Evolutionary conservation across 2,113 vertebrate genomes (phyloP), one percentile per base, ranked within the genome.

Genomic region (Campylomormyrus tamandua): DNA sequence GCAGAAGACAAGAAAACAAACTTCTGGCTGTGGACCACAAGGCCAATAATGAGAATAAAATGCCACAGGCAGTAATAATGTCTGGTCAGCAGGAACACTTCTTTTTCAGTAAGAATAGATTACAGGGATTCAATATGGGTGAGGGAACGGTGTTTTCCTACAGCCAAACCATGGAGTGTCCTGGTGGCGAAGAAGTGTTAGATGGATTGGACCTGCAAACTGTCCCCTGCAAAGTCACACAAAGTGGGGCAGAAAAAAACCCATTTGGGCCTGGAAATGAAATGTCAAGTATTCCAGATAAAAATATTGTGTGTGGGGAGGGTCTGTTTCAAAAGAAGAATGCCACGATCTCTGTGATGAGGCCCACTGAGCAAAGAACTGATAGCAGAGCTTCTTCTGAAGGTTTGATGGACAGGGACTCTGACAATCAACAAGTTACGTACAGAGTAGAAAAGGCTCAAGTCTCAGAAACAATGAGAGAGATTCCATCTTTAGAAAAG

Each of bases 51-150:
- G 88, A 91, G 21, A 83, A 85, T 70, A 89, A 86, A 70, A 46
- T 92, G 90, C 70, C 39, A 1, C 91, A 89, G 89, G 90, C 86
- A 0, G 49, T 3, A 19, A 91, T 90, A 83, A 90, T 83, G 10
- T 94, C 93, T 58, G 94, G 94, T 17, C 77, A 74, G 56, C 77
- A 80, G 11, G 87, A 91, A 80, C 91, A 91, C 39, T 94, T 93
- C 93, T 77, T 90, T 1, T 90, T 93, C 42, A 95, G 93, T 91
- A 95, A 95, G 90, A 93, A 91, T 87, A 94, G 94, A 92, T 95
- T 95, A 42, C 94, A 94, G 89, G 96, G 95, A 91, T 89, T 96
- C 88, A 95, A 96, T 91, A 88, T 96, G 83, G 95, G 94, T 58
- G 94, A 92, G 89, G 92, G 94, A 2, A 87, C 90, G 0, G 95